Percentiles rank a stretch among this genome's conserved stretches.
Evolutionary conservation across 1,140 invertebrate genomes (phyloP).

Genomic region (Leptoteleia sp.): DNA sequence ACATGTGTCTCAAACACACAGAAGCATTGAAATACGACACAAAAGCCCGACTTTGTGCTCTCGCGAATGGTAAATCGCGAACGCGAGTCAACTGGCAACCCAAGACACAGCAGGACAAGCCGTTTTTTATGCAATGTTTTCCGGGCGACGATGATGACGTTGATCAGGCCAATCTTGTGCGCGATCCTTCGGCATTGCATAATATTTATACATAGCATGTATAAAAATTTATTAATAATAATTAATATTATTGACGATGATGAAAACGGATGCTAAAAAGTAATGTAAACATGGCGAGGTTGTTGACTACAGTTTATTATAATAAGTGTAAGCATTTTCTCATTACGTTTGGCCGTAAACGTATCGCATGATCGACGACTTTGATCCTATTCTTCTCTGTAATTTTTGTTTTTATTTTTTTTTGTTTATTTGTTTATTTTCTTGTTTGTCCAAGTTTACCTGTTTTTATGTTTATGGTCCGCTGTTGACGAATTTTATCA

Average conservation of each 20-base stretch:
- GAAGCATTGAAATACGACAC: too few species aligned
- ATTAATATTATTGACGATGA: conserved; percentile 64
- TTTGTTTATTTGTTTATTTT: conserved; percentile 20
- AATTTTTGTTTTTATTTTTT: conserved; percentile 39
- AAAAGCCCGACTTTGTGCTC: conserved; percentile 62
- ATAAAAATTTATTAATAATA: conserved; percentile 79
- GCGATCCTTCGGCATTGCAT: conserved; percentile 78
- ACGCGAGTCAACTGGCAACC: conserved; percentile 34
- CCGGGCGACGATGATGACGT: not conserved
- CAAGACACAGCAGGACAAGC: conserved; percentile 39
- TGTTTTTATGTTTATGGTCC: conserved; percentile 30
- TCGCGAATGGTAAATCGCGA: conserved; percentile 63
- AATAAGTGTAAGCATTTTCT: conserved; percentile 60
- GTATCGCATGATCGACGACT: conserved; percentile 20
- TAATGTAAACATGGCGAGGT: conserved; percentile 75
- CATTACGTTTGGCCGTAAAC: conserved; percentile 44
- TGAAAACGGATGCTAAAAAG: conserved; percentile 59
- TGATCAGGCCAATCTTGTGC: conserved; percentile 32
- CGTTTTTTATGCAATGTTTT: conserved; percentile 57
- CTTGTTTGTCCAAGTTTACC: too few species aligned
- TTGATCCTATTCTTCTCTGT: conserved; percentile 11
- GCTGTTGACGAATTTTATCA: conserved; percentile 47
- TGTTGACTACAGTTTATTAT: conserved; percentile 75
- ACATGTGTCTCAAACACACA: too few species aligned
- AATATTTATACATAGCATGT: conserved; percentile 82